Evolutionary conservation across 1,140 invertebrate species (phyloP).

Genomic region (Branchinecta lindahli): DNA sequence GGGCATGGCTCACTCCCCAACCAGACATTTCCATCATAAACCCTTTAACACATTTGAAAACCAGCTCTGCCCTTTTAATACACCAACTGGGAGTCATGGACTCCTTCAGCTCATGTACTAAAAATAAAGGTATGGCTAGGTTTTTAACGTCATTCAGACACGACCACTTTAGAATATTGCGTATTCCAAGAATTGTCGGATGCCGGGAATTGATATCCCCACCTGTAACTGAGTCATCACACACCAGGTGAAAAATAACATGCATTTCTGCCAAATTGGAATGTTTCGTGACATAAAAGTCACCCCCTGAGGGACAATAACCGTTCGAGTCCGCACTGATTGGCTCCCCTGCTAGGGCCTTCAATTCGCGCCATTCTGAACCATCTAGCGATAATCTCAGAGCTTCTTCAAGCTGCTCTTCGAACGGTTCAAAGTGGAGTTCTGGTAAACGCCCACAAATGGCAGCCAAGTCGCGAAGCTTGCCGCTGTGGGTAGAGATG

Average conservation of each 20-base stretch:
- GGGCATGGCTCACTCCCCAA: slow-evolving; percentile 68
- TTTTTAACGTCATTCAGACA: slow-evolving; percentile 85
- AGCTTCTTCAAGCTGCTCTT: not conserved
- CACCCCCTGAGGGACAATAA: slow-evolving; percentile 48
- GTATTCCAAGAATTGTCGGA: slow-evolving; percentile 80
- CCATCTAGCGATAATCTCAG: not conserved
- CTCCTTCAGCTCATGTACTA: slow-evolving; percentile 87
- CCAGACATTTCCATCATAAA: slow-evolving; percentile 97
- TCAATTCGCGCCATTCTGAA: slow-evolving; percentile 2
- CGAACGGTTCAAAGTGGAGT: not conserved
- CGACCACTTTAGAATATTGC: slow-evolving; percentile 86
- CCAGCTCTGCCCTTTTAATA: slow-evolving; percentile 79
- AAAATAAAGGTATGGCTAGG: slow-evolving; percentile 75
- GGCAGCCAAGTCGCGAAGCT: slow-evolving; percentile 44
- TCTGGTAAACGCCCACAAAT: not conserved
- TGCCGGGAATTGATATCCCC: slow-evolving; percentile 89
- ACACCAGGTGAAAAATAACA: slow-evolving; percentile 84
- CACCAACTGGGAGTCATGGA: slow-evolving; percentile 96
- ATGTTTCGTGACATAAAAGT: slow-evolving; percentile 87
- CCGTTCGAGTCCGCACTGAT: not conserved
- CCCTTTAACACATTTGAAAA: slow-evolving; percentile 97
- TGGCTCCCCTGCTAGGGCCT: not conserved
- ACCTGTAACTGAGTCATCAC: slow-evolving; percentile 41
- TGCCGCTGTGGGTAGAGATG: slow-evolving; percentile 51
- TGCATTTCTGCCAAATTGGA: slow-evolving; percentile 89